A percentile compares a stretch with the other conserved stretches of the same genome.
These are phyloP conservation scores for Campoplex nolae DNA, from an alignment of 2,888 invertebrate genomes.

Conservation along the genomic window DNA sequence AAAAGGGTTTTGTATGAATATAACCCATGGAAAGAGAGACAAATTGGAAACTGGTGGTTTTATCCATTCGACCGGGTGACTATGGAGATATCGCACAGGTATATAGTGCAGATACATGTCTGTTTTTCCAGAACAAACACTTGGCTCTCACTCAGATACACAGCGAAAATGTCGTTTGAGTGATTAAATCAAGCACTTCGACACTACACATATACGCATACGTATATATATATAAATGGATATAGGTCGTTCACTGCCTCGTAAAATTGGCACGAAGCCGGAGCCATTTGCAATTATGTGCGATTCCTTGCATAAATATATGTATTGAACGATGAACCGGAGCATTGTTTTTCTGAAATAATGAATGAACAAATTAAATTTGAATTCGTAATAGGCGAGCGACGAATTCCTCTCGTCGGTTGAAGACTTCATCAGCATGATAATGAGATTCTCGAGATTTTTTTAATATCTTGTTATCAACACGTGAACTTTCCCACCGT, in stretches of 20 bases:
- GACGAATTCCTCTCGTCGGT: slow-evolving; percentile 18
- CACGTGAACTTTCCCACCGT: neutral
- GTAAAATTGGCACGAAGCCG: slow-evolving; percentile 31
- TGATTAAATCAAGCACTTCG: slow-evolving; percentile 53
- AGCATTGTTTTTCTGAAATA: slow-evolving; percentile 34
- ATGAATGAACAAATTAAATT: neutral
- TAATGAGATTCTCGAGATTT: neutral
- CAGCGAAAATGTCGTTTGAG: slow-evolving; percentile 52
- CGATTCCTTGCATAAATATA: slow-evolving; percentile 25
- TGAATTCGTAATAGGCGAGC: neutral
- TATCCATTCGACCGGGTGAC: slow-evolving; percentile 1
- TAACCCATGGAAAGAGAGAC: slow-evolving; percentile 8
- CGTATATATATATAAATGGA: neutral
- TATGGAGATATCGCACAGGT: slow-evolving; percentile 24
- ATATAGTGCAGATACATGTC: slow-evolving; percentile 55
- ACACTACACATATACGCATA: neutral
- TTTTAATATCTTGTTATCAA: neutral
- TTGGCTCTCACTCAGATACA: slow-evolving; percentile 48
- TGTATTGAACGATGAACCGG: neutral
- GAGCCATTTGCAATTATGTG: slow-evolving; percentile 16
- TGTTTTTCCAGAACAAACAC: slow-evolving; percentile 58
- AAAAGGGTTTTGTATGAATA: slow-evolving; percentile 20
- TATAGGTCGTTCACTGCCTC: neutral
- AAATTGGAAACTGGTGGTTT: slow-evolving; percentile 3
- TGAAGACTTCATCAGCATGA: neutral